These are phyloP conservation scores for Lampropteryx suffumata DNA, from an alignment of 2,888 invertebrate species.

Conservation along the genomic window DNA sequence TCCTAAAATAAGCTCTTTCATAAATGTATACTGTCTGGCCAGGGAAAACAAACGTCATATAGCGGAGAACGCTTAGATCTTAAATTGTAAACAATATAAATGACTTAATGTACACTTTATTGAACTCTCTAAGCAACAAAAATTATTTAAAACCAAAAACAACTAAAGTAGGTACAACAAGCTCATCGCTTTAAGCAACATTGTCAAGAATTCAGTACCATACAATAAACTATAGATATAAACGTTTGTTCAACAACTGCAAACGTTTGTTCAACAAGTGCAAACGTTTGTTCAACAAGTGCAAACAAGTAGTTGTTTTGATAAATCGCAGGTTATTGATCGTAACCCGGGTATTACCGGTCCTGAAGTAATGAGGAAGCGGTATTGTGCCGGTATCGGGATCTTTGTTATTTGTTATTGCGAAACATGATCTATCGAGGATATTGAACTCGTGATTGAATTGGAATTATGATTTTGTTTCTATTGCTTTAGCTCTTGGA, in stretches of 20 bases:
- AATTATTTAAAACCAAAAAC: too few species aligned
- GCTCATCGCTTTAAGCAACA: too few species aligned
- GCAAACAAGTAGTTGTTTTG: constrained; percentile 3
- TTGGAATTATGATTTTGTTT: neutral
- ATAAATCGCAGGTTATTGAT: constrained; percentile 1
- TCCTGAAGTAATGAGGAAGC: constrained; percentile 12
- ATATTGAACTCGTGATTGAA: constrained; percentile 1
- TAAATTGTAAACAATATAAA: too few species aligned
- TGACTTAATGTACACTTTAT: too few species aligned
- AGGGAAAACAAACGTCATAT: neutral
- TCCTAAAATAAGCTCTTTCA: constrained; percentile 2
- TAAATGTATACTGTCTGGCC: neutral
- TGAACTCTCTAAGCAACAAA: too few species aligned
- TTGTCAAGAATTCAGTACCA: too few species aligned
- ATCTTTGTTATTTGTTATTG: constrained; percentile 11
- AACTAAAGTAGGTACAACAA: too few species aligned
- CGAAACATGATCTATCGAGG: constrained; percentile 12
- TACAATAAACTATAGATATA: neutral
- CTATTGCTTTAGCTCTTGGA: neutral
- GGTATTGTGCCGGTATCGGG: constrained; percentile 12
- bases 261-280: too few species aligned
- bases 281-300: too few species aligned
- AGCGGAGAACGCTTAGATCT: too few species aligned
- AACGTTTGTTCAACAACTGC: too few species aligned
- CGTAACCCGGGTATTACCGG: constrained; percentile 5